Conservation (phyloP, 2,888 invertebrate species). For the Pseudanteris insignis region DNA sequence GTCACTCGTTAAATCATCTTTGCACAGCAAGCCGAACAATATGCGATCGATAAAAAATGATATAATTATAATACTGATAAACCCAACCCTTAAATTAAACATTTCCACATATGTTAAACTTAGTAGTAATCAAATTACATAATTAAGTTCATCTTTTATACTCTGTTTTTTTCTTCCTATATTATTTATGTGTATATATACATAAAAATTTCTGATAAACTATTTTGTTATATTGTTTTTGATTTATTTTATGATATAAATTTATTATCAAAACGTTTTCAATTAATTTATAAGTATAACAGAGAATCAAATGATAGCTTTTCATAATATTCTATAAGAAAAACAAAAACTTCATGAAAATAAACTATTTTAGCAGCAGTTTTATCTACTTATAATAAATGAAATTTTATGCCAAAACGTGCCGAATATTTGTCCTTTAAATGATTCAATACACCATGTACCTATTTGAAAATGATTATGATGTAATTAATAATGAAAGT, state of each 20-base stretch:
- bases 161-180: background rate
- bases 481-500: conserved; percentile 48
- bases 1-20: conserved; percentile 15
- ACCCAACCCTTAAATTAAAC: too few species aligned
- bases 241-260: too few species aligned
- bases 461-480: conserved; percentile 48
- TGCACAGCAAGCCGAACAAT: conserved; percentile 1
- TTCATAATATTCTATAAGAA: conserved; percentile 2
- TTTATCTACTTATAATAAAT: conserved; percentile 43
- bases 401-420: conserved; percentile 57
- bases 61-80: too few species aligned
- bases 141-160: background rate
- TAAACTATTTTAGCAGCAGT: conserved; percentile 39
- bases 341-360: conserved; percentile 4
- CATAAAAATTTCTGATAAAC: background rate
- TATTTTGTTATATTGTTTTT: too few species aligned
- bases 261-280: too few species aligned
- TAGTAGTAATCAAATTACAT: too few species aligned
- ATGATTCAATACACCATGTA: conserved; percentile 49
- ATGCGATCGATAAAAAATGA: background rate
- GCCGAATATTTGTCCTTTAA: conserved; percentile 55
- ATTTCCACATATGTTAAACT: too few species aligned
- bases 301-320: conserved; percentile 23
- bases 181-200: background rate
- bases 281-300: conserved; percentile 1